phyloP scores from a whole-genome alignment of 2,888 invertebrate genomes.

The Eledona agricola region DNA sequence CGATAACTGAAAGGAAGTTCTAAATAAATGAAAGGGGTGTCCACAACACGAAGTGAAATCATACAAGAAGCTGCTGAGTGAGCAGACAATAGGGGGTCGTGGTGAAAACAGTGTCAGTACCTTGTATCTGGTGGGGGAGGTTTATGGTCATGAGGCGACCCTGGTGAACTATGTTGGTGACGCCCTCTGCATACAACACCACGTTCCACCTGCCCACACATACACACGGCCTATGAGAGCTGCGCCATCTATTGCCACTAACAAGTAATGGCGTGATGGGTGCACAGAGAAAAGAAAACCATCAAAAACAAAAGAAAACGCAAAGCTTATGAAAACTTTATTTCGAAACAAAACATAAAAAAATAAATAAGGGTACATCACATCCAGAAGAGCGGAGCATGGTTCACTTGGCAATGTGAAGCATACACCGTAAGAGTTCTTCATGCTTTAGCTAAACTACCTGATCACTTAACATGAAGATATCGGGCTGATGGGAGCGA shows the following conservation, averaged over 20 bases:
- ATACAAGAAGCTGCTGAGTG: too few species aligned
- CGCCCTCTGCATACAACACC: constrained; percentile 50
- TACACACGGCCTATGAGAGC: constrained; percentile 39
- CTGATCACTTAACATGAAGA: constrained; percentile 40
- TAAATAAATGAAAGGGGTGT: too few species aligned
- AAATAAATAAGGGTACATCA: too few species aligned
- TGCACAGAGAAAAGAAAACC: neutral
- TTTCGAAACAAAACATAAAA: too few species aligned
- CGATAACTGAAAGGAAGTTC: too few species aligned
- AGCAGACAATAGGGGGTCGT: too few species aligned
- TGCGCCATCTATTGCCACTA: constrained; percentile 23
- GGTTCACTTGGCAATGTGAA: too few species aligned
- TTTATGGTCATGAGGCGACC: constrained; percentile 56
- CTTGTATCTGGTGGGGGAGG: constrained; percentile 57
- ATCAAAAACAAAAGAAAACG: neutral
- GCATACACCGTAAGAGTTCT: constrained; percentile 6
- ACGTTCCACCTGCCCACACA: constrained; percentile 58
- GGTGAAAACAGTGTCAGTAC: constrained; percentile 43
- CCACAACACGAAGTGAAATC: too few species aligned
- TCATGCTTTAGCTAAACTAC: constrained; percentile 42
- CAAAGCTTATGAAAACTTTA: neutral
- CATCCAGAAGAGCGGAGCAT: too few species aligned
- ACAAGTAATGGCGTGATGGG: neutral
- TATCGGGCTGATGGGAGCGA: constrained; percentile 28
- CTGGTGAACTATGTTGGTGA: constrained; percentile 47